Evolutionary conservation across 2,113 vertebrate species (phyloP).

Genomic region (Brachyistius frenatus): DNA sequence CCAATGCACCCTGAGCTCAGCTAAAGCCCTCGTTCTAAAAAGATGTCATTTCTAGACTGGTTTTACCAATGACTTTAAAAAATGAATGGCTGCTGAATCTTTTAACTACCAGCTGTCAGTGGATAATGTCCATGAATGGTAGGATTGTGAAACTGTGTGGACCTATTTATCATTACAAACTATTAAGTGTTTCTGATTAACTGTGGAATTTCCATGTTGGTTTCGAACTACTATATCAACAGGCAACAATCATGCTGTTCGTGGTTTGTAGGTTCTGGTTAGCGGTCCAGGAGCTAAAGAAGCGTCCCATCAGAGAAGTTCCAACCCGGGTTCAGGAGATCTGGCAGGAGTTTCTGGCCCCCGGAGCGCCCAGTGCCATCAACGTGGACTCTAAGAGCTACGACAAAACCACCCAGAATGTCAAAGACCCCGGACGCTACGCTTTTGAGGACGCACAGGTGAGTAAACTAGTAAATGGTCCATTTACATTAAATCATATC

Average conservation of each 20-base stretch:
- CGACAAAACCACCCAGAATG: slow-evolving; percentile 96
- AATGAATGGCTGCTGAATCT: not conserved
- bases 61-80: not conserved
- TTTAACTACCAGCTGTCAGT: no score
- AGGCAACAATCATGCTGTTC: not conserved
- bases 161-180: no score
- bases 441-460: slow-evolving; percentile 98
- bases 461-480: not conserved
- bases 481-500: not conserved
- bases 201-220: no score
- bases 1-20: not conserved
- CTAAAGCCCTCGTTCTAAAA: not conserved
- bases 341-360: slow-evolving; percentile 97
- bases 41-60: not conserved
- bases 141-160: no score
- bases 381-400: slow-evolving; percentile 98
- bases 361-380: slow-evolving; percentile 96
- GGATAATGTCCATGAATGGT: no score
- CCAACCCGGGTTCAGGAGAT: slow-evolving; percentile 95
- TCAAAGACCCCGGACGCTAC: slow-evolving; percentile 95
- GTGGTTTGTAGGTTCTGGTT: slow-evolving; percentile 91
- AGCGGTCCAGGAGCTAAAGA: slow-evolving; percentile 96
- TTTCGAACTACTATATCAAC: not conserved
- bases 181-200: no score
- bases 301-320: slow-evolving; percentile 93